Percentiles rank a stretch among this genome's conserved stretches.
phyloP scores from a whole-genome alignment of 2,113 vertebrate species.

The Albula goreensis region DNA sequence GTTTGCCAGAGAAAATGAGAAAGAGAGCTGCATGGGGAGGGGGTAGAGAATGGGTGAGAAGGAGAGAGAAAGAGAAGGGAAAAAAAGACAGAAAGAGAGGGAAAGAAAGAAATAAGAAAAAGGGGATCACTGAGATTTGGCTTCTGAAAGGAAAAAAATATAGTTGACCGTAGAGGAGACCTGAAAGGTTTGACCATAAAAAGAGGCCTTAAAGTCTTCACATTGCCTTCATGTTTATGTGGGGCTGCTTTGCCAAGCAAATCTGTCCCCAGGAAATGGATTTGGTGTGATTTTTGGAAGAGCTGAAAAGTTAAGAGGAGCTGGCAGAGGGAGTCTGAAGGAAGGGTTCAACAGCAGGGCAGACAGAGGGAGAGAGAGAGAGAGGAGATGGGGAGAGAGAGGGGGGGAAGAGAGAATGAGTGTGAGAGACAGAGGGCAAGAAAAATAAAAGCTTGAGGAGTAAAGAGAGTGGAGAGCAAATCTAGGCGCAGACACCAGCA shows the following conservation, averaged over 20 bases:
- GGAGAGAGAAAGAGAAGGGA: background rate
- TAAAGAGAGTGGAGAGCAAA: background rate
- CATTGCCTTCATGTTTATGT: slow-evolving; percentile 19
- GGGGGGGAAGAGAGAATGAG: background rate
- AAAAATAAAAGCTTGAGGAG: background rate
- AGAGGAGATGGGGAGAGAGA: background rate
- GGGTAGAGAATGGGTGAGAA: background rate
- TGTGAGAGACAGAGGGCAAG: background rate
- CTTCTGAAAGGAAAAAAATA: background rate
- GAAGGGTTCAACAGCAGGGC: slow-evolving; percentile 21
- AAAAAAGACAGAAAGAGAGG: background rate
- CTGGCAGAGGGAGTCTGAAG: slow-evolving; percentile 16
- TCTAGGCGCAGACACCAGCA: too few species aligned
- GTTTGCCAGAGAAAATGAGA: background rate
- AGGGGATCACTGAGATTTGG: background rate
- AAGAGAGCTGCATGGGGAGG: background rate
- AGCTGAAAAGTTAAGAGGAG: slow-evolving; percentile 25
- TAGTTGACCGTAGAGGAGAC: slow-evolving; percentile 2
- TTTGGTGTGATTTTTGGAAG: slow-evolving; percentile 31
- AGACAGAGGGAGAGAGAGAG: slow-evolving; percentile 6
- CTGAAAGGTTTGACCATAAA: slow-evolving; percentile 12
- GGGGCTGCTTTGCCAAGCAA: slow-evolving; percentile 16
- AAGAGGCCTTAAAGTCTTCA: background rate
- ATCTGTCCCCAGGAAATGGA: slow-evolving; percentile 19
- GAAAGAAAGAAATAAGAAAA: background rate